A percentile compares a stretch with the other conserved stretches of the same genome.
Conservation (phyloP, 2,797 vertebrate species). For the Jordanella pulchra region DNA sequence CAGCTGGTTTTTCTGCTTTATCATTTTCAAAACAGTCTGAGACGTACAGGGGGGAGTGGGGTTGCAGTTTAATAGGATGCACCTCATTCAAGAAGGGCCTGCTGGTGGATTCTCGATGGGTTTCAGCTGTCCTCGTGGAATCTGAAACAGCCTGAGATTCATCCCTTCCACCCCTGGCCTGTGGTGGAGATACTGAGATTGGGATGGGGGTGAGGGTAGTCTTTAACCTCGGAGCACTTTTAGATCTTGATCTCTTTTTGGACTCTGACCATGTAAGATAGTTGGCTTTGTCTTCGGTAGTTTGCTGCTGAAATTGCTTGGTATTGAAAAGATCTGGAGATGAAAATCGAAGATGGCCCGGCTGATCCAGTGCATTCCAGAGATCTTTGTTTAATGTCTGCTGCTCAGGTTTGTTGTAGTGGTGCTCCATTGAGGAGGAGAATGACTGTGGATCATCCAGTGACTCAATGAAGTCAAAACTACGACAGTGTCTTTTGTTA, state of each 20-base stretch:
- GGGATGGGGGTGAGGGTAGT: conserved; percentile 85
- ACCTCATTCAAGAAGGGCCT: conserved; percentile 90
- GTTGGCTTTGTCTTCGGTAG: conserved; percentile 69
- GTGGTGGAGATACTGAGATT: conserved; percentile 79
- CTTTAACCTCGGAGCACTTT: conserved; percentile 87
- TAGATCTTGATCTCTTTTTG: conserved; percentile 87
- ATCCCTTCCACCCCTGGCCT: conserved; percentile 81
- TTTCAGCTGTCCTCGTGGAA: conserved; percentile 72
- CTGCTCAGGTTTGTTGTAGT: conserved; percentile 73
- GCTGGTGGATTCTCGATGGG: conserved; percentile 77
- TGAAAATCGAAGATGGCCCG: conserved; percentile 80
- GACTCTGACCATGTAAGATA: conserved; percentile 78
- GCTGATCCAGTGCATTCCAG: conserved; percentile 79
- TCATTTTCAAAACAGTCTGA: conserved; percentile 85
- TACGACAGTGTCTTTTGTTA: conserved; percentile 97
- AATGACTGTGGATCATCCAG: conserved; percentile 86
- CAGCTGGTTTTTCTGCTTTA: conserved; percentile 70
- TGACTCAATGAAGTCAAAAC: conserved; percentile 95
- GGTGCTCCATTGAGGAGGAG: conserved; percentile 78
- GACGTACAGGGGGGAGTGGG: conserved; percentile 88
- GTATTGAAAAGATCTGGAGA: conserved; percentile 79
- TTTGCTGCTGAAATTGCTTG: conserved; percentile 74
- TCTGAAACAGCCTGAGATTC: conserved; percentile 73
- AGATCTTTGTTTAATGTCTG: conserved; percentile 79
- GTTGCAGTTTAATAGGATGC: conserved; percentile 96